Evolutionary conservation across 2,113 vertebrate genomes (phyloP), one percentile per base, ranked within the genome.

Genomic region (Vulpes ferrilata): DNA sequence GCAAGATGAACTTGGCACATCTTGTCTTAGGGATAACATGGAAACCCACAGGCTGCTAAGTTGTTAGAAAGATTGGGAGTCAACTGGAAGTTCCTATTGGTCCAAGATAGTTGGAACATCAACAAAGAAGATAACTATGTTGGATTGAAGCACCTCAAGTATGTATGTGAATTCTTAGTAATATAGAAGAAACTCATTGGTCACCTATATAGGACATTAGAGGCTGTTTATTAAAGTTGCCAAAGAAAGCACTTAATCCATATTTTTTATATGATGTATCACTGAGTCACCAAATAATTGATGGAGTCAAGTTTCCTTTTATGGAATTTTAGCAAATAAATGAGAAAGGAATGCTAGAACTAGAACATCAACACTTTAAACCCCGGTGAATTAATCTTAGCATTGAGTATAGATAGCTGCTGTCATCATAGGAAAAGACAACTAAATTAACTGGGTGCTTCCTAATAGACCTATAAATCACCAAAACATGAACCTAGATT

Each of bases 231-330:
- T 38, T 95, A 57, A 57, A 8, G 73, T 74, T 74, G 38, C 38
- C 73, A 48, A 74, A 74, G 23, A 85, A 78, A 85, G 64, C 32
- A 78, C 25, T 35, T 78, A 78, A 53, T 53, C 76, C 86, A 13
- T 25, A n/a, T 93, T 65, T 93, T 43, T 59, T 93, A n/a, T 13
- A 27, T 85, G 19, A 35, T 90, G 10, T 93, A 43, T n/a, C 22
- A 87, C 67, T 82, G 86, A 59, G 7, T 89, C 78, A 91, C 25
- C 53, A 55, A 83, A 65, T 48, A 76, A 25, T 97, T 87, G 53
- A 11, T 35, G n/a, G 71, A 11, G 43, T 83, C 27, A 35, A 7
- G 11, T 53, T 93, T 97, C 55, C 92, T 30, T 85, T 62, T 78
- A n/a, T 73, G 43, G 30, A 78, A 62, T 60, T 79, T 15, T 73